phyloP scores from a whole-genome alignment of 2,113 vertebrate genomes.

The Pyrgilauda ruficollis region DNA sequence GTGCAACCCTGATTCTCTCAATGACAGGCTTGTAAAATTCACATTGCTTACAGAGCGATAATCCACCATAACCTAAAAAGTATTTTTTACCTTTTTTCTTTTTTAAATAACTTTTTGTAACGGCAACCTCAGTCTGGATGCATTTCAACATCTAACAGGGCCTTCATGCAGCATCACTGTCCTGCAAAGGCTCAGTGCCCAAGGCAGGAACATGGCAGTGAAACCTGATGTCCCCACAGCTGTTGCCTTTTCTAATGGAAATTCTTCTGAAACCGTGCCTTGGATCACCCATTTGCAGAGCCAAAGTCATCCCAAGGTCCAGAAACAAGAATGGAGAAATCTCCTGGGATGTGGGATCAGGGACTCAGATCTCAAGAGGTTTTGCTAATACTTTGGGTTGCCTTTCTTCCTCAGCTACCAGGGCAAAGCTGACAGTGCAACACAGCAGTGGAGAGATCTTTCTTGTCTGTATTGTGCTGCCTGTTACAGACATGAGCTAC shows the following conservation, averaged over 20 bases:
- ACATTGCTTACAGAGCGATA: background rate
- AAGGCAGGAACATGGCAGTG: background rate
- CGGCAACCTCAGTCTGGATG: background rate
- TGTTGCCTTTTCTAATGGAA: background rate
- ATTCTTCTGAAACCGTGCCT: background rate
- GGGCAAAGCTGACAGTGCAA: background rate
- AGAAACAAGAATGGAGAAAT: background rate
- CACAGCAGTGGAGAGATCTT: background rate
- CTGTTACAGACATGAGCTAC: background rate
- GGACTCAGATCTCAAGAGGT: background rate
- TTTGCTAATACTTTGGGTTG: background rate
- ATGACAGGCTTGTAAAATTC: background rate
- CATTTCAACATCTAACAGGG: background rate
- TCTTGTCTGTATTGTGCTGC: background rate
- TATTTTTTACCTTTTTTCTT: background rate
- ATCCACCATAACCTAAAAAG: background rate
- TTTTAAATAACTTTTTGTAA: background rate
- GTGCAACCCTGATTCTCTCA: background rate
- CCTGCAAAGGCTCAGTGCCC: background rate
- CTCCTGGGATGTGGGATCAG: background rate
- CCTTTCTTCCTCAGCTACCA: accelerated
- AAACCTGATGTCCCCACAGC: accelerated
- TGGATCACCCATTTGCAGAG: background rate
- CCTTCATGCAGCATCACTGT: background rate
- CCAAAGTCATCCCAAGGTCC: background rate